These are phyloP conservation scores for Latrodectus elegans DNA, from an alignment of 2,888 invertebrate genomes.

Conservation along the genomic window DNA sequence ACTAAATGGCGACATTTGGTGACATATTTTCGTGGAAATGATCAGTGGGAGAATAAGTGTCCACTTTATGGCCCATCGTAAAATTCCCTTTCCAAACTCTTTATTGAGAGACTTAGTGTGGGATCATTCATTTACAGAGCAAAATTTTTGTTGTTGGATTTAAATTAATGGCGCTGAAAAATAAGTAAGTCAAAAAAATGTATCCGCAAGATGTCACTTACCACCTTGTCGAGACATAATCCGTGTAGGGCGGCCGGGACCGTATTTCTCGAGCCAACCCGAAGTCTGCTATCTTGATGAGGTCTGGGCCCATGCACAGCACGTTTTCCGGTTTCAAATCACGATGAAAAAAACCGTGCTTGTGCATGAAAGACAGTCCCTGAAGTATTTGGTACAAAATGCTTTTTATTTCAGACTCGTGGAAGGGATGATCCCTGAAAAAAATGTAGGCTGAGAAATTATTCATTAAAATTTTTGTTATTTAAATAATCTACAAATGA, in stretches of 20 bases:
- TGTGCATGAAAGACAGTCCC: slow-evolving; percentile 98
- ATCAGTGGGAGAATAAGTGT: too few relatives aligned
- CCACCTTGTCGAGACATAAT: slow-evolving; percentile 98
- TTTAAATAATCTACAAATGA: too few relatives aligned
- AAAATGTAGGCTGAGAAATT: background rate
- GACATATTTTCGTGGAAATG: too few relatives aligned
- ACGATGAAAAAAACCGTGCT: slow-evolving; percentile 98
- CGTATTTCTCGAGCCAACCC: slow-evolving; percentile 97
- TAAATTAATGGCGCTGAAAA: background rate
- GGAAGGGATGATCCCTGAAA: slow-evolving; percentile 56
- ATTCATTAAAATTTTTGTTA: too few relatives aligned
- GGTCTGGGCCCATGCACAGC: slow-evolving; percentile 95
- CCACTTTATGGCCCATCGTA: too few relatives aligned
- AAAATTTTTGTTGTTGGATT: too few relatives aligned
- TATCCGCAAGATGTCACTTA: slow-evolving; percentile 74
- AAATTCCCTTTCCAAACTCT: background rate
- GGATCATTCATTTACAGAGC: too few relatives aligned
- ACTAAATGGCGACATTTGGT: too few relatives aligned
- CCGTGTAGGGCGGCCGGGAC: slow-evolving; percentile 97
- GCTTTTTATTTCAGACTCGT: slow-evolving; percentile 79
- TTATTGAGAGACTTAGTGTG: background rate
- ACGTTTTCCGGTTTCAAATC: slow-evolving; percentile 99
- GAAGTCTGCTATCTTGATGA: slow-evolving; percentile 98
- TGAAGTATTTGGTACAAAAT: slow-evolving; percentile 94
- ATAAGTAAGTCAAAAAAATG: background rate